These are phyloP conservation scores for Sicus ferrugineus DNA, from an alignment of 2,888 invertebrate species.

Conservation along the genomic window DNA sequence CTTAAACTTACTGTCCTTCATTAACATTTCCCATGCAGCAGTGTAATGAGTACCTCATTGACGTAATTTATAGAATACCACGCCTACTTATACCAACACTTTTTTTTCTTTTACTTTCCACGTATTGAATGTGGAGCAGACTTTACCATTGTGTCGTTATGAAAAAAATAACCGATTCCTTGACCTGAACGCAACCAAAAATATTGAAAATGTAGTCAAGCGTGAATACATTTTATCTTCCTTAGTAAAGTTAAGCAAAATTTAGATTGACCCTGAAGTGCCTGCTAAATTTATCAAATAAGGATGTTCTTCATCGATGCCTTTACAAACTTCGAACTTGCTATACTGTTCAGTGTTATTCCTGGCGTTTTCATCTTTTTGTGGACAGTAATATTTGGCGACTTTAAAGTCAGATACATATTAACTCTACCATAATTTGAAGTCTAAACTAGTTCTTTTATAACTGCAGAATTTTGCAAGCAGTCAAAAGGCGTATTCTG, in stretches of 20 bases:
- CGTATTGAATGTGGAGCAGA: no score
- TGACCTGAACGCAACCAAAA: no score
- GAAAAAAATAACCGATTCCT: no score
- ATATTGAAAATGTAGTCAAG: no score
- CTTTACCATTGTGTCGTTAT: no score
- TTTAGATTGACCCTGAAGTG: neutral
- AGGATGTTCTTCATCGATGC: slow-evolving; percentile 31
- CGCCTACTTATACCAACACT: no score
- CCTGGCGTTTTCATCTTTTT: slow-evolving; percentile 57
- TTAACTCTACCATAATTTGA: neutral
- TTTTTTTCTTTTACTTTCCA: no score
- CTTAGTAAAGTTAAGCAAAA: neutral
- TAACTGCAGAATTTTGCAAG: slow-evolving; percentile 52
- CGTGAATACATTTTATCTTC: neutral
- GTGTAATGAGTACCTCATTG: no score
- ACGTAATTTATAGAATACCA: no score
- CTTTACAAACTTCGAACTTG: slow-evolving; percentile 46
- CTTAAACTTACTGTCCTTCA: no score
- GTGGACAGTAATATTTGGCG: slow-evolving; percentile 56
- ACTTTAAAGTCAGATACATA: slow-evolving; percentile 49
- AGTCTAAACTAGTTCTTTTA: neutral
- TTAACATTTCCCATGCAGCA: no score
- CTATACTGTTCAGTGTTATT: slow-evolving; percentile 50
- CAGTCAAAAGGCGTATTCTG: slow-evolving; percentile 49
- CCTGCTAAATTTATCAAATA: neutral